Evolutionary conservation across 1,140 invertebrate species (phyloP), one percentile per base, ranked within the genome.

Genomic region (Platorchestia sp.): DNA sequence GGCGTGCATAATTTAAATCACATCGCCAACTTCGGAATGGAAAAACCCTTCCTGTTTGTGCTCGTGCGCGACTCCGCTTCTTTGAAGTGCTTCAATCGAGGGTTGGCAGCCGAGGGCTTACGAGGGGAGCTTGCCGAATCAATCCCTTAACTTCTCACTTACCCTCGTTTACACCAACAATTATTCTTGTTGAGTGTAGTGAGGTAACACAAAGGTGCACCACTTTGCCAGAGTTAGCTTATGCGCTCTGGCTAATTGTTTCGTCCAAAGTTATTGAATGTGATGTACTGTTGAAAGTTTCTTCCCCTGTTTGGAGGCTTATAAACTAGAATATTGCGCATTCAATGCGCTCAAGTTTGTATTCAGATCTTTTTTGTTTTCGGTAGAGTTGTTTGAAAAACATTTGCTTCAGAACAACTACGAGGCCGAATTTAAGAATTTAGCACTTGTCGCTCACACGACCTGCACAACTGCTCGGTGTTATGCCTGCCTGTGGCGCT

Each of bases 21-120:
- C 91, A 93, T 93, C 91, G 43, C 91, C 45, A 93, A 93, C 91
- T 93, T 93, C 47, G 91, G 44, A 93, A 45, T 93, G 91, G 91
- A 93, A 93, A 93, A 93, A 93, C 91, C 91, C 91, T 93, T 93
- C 91, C 91, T 93, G 91, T 93, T 93, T 93, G 91, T 93, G 91
- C 91, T 93, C 45, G 91, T 93, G 91, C 91, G 91, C 91, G 91
- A 93, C 91, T 45, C 44, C 40, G 45, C 87, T 47, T 93, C 91
- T 93, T 93, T 93, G 91, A 93, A 93, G 91, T 93, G 91, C 91
- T 45, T 93, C 91, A 93, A 93, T 93, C 44, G 91, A 93, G 91
- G 91, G 91, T 93, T 45, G 40, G 91, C 91, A 44, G 40, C 36
- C 87, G 87, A 89, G 87, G 87, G 87, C 87, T 89, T 42, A 89